Evolutionary conservation across 2,797 vertebrate genomes (phyloP).

Genomic region (Thripadectes ignobilis): DNA sequence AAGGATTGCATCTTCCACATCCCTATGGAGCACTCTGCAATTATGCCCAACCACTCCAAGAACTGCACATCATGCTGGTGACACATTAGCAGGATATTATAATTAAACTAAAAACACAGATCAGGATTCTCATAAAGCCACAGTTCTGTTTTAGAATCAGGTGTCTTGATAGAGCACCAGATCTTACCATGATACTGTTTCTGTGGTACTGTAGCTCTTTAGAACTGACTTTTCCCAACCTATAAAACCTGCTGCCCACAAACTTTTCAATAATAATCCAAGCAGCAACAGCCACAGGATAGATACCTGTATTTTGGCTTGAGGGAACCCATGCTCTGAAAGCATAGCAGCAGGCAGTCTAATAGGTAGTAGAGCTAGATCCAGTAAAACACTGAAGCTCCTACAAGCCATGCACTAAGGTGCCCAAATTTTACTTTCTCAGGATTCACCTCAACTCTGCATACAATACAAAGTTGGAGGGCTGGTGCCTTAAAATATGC

Average conservation of each 20-base stretch:
- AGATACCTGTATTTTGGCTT: background rate
- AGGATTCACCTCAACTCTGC: background rate
- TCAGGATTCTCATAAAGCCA: background rate
- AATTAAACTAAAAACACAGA: background rate
- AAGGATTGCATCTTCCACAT: background rate
- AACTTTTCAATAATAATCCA: background rate
- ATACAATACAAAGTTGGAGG: background rate
- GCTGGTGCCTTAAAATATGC: background rate
- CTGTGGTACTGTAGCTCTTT: background rate
- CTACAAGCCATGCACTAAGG: background rate
- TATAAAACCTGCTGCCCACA: background rate
- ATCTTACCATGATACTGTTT: background rate
- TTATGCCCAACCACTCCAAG: background rate
- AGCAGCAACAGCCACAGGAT: background rate
- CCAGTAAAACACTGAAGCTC: background rate
- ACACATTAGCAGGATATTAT: background rate
- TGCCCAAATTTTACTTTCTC: background rate
- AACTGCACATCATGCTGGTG: accelerated
- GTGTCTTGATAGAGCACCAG: background rate
- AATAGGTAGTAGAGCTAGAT: background rate
- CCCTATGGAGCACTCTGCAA: background rate
- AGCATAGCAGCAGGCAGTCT: background rate
- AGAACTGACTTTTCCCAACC: background rate
- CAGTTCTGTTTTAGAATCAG: background rate
- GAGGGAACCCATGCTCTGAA: background rate